Conservation (phyloP, 2,797 vertebrate genomes). For the Acanthornis magna region DNA sequence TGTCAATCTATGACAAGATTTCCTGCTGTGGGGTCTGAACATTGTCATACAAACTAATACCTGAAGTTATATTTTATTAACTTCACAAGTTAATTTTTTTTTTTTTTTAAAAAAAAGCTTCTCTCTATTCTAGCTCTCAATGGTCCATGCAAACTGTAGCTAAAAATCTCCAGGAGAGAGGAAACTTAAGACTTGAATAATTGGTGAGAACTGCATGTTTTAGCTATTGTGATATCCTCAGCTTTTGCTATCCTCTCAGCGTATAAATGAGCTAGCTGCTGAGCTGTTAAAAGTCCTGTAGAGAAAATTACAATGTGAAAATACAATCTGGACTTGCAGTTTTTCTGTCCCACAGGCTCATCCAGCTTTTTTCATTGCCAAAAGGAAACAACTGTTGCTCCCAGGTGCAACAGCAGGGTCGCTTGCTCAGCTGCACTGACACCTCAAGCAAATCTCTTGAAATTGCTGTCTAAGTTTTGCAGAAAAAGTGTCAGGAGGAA, state of each 20-base stretch:
- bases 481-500: too few relatives aligned
- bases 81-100: neutral
- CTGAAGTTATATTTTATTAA: neutral
- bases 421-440: neutral
- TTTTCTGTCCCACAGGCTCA: conserved; percentile 15
- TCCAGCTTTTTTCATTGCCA: conserved; percentile 14
- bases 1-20: neutral
- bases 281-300: conserved; percentile 46
- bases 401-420: neutral
- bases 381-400: neutral
- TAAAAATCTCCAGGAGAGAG: conserved; percentile 12
- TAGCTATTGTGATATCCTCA: conserved; percentile 40
- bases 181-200: conserved; percentile 41
- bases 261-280: conserved; percentile 31
- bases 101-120: neutral
- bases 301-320: conserved; percentile 16
- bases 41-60: neutral
- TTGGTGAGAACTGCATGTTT: conserved; percentile 8
- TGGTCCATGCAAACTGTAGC: neutral
- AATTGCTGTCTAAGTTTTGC: neutral
- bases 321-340: conserved; percentile 28
- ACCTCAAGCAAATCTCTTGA: neutral
- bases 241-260: conserved; percentile 1
- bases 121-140: neutral
- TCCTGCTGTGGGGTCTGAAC: neutral